Evolutionary conservation across 2,797 vertebrate species (phyloP).

Genomic region (Serranus cabrilla): DNA sequence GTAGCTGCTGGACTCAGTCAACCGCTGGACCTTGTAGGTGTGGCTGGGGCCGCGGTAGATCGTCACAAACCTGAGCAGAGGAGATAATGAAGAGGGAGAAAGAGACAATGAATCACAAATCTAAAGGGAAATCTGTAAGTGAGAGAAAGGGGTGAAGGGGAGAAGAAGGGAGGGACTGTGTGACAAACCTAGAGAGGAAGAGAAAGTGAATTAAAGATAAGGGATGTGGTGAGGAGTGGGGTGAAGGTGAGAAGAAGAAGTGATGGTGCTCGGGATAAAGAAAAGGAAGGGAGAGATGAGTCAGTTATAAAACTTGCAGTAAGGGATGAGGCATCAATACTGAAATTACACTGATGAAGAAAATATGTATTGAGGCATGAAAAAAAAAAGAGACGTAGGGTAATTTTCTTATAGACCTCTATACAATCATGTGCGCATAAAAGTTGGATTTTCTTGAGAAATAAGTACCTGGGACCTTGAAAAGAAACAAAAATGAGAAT

Average conservation of each 20-base stretch:
- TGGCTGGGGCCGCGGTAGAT: slow-evolving; percentile 98
- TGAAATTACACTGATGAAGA: too few species aligned
- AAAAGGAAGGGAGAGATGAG: background rate
- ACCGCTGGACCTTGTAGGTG: slow-evolving; percentile 96
- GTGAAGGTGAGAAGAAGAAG: slow-evolving; percentile 7
- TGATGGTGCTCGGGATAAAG: slow-evolving; percentile 6
- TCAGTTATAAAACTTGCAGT: background rate
- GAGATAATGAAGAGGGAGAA: background rate
- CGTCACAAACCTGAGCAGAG: slow-evolving; percentile 89
- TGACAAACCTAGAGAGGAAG: background rate
- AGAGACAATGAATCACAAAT: slow-evolving; percentile 9
- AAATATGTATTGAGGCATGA: too few species aligned
- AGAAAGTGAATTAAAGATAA: slow-evolving; percentile 3
- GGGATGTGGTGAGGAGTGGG: background rate
- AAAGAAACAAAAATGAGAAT: too few species aligned
- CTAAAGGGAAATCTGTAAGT: background rate
- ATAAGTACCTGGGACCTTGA: too few species aligned
- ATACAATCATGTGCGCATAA: too few species aligned
- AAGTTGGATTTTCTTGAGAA: too few species aligned
- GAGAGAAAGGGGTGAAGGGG: background rate
- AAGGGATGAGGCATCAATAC: background rate
- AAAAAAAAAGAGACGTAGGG: too few species aligned
- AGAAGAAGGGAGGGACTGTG: background rate
- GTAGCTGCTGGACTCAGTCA: slow-evolving; percentile 94
- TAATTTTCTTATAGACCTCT: too few species aligned